phyloP scores from a whole-genome alignment of 2,888 invertebrate genomes.

The Aleiodes testaceus region DNA sequence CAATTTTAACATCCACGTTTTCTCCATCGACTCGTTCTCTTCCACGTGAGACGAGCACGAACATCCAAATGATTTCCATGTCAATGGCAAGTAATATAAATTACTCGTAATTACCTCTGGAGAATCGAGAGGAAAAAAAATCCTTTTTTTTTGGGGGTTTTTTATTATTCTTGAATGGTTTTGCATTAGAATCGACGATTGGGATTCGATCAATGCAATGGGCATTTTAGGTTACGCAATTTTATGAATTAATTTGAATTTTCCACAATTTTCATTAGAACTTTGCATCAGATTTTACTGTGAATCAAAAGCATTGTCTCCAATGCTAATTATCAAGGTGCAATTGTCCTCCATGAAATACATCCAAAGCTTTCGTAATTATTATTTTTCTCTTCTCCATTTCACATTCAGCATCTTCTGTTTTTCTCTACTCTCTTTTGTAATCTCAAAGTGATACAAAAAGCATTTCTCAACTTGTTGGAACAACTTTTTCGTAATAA shows the following conservation, averaged over 20 bases:
- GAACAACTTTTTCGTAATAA: neutral
- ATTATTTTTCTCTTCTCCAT: neutral
- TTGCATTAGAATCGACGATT: neutral
- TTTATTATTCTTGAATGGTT: slow-evolving; percentile 6
- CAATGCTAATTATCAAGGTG: slow-evolving; percentile 2
- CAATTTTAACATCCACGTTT: neutral
- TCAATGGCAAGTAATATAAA: slow-evolving; percentile 72
- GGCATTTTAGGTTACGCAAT: too few species aligned
- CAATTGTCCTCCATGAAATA: neutral
- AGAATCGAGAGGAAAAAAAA: neutral
- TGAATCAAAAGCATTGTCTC: neutral
- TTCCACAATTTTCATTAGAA: neutral
- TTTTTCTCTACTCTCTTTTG: too few species aligned
- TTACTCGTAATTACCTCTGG: slow-evolving; percentile 70
- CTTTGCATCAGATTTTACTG: neutral
- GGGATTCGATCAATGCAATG: neutral
- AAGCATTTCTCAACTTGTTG: too few species aligned
- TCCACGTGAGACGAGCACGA: slow-evolving; percentile 13
- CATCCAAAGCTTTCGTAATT: neutral
- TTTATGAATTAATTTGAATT: slow-evolving; percentile 6
- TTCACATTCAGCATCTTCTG: too few species aligned
- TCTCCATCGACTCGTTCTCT: neutral
- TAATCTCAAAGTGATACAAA: too few species aligned
- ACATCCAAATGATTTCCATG: slow-evolving; percentile 65
- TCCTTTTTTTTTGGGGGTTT: slow-evolving; percentile 9